Base-by-base conservation (phyloP, 1,140 invertebrate genomes). In the Dryas iulia region DNA sequence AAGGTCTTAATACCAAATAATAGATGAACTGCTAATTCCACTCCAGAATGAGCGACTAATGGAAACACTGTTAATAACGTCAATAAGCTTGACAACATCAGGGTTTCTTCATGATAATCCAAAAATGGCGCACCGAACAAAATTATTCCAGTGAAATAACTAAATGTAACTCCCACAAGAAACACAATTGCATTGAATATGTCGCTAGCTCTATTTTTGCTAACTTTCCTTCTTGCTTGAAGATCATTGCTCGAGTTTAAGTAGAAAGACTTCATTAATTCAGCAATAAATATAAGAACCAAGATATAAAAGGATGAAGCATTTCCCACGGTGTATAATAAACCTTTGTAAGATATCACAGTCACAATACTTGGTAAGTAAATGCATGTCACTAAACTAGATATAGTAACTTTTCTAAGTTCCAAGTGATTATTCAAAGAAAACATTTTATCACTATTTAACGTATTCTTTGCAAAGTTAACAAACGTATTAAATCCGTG, bases 41-140 rank as follows among this genome's bases (percentile, higher is more conserved):
- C 82, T 6, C 95, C 95, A 35, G 94, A 77, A 72, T 95, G 93
- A 1, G 95, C 82, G 71, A 93, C 93, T 11, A 94, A 82, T 4
- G 96, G 95, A 59, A 96, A 92, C 59, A 95, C 92, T 23, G 95
- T 95, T n/a, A 96, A 86, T 3, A 93, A 82, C 10, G 94, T 94
- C 66, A 97, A 72, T 47, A 96, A 91, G 23, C 94, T 57, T 25
- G 95, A 93, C 72, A 97, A 94, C 91, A 96, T 95, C 8, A 95
- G 93, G 2, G 96, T 97, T 82, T 96, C 94, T 79, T 95, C 94
- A 53, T 94, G 93, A 66, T 94, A 92, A 4, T 92, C 92, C 21
- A 94, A 84, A 7, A 96, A 74, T 47, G 96, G 95, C 3, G 96
- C 96, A 31, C 96, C 96, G 84, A 96, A 97, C n/a, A 97, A 82